A percentile compares a stretch with the other conserved stretches of the same genome.
These are phyloP conservation scores for Porites lutea DNA, from an alignment of 64 coral and sea anemone species.

Conservation along the genomic window DNA sequence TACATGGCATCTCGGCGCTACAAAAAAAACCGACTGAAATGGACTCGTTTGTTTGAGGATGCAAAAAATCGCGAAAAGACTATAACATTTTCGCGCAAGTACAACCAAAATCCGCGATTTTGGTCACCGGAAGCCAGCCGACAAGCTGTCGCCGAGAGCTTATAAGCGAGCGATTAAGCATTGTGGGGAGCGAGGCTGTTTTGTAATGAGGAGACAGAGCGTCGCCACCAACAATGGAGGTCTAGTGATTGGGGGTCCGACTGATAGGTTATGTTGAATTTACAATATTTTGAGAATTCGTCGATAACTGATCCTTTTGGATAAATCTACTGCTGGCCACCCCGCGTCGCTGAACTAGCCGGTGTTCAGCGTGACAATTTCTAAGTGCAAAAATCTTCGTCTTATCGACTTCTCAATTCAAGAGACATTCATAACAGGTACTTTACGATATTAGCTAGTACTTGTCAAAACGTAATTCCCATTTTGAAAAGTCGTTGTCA, in stretches of 20 bases:
- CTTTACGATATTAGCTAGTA: not conserved
- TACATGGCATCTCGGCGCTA: not conserved
- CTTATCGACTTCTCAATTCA: constrained; percentile 1
- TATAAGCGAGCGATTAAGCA: constrained; percentile 40
- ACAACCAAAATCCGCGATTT: constrained; percentile 38
- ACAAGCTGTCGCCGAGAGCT: constrained; percentile 49
- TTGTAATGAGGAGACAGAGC: constrained; percentile 83
- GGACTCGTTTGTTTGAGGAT: not conserved
- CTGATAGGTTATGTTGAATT: constrained; percentile 82
- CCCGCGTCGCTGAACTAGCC: constrained; percentile 51
- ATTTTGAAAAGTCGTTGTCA: not conserved
- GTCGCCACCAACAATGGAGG: constrained; percentile 91
- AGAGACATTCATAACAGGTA: constrained; percentile 12
- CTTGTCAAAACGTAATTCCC: not conserved
- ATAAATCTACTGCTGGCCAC: constrained; percentile 35
- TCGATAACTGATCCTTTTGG: constrained; percentile 42
- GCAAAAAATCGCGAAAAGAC: not conserved
- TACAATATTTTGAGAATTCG: constrained; percentile 82
- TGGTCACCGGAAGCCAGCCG: constrained; percentile 55
- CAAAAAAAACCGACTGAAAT: not conserved
- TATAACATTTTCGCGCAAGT: constrained; percentile 5
- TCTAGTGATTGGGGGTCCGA: constrained; percentile 57
- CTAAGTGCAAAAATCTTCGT: not conserved
- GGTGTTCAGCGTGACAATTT: constrained; percentile 56
- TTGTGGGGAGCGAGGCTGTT: constrained; percentile 70